Percentiles rank a stretch among this genome's conserved stretches.
phyloP scores from a whole-genome alignment of 2,888 invertebrate genomes.

The Noctua fimbriata region DNA sequence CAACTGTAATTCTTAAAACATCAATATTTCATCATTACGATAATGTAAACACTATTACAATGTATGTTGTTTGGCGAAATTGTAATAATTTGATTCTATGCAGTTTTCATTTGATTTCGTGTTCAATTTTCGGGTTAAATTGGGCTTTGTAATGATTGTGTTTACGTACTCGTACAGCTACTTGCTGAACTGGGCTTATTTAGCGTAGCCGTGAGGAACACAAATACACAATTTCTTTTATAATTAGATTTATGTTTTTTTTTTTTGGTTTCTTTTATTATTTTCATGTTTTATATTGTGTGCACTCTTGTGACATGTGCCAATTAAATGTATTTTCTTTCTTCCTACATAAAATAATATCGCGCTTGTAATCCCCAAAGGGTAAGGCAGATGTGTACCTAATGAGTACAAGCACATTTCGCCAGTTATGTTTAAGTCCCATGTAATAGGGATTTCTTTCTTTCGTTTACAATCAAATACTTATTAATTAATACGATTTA shows the following conservation, averaged over 20 bases:
- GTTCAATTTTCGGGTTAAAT: background rate
- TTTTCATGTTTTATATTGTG: background rate
- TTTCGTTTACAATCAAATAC: background rate
- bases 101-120: constrained; percentile 25
- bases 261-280: background rate
- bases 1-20: constrained; percentile 6
- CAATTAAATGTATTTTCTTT: background rate
- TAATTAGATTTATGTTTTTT: too few relatives aligned
- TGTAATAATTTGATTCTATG: background rate
- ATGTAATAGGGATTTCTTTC: too few relatives aligned
- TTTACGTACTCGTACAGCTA: background rate
- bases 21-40: background rate
- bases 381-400: too few relatives aligned
- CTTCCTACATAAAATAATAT: background rate
- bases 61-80: constrained; percentile 4
- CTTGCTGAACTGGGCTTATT: background rate
- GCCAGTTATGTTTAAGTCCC: too few relatives aligned
- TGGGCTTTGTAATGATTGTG: background rate
- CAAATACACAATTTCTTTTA: background rate
- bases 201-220: background rate
- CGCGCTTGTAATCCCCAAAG: too few relatives aligned
- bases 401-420: too few relatives aligned
- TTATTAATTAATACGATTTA: background rate
- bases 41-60: background rate
- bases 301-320: background rate